phyloP scores from a whole-genome alignment of 1,140 invertebrate species.

The Caenorhabditis tropicalis region DNA sequence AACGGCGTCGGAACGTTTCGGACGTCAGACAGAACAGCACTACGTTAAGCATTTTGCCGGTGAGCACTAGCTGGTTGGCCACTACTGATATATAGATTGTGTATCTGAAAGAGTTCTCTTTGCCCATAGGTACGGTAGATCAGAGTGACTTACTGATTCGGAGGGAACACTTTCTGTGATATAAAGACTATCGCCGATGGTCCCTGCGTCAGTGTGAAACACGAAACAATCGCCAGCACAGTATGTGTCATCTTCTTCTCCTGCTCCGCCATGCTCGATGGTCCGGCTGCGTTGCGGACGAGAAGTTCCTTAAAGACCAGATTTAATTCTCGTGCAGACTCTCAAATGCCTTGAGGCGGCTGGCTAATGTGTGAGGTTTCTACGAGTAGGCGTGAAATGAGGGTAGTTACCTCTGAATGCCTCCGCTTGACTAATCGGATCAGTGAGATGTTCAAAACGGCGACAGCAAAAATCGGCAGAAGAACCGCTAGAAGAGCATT shows the following conservation, averaged over 20 bases:
- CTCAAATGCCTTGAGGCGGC: not conserved
- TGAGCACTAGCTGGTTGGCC: slow-evolving; percentile 49
- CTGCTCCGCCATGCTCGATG: slow-evolving; percentile 45
- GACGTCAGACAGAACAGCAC: slow-evolving; percentile 55
- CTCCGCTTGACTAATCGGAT: slow-evolving; percentile 49
- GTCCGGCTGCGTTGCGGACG: slow-evolving; percentile 19
- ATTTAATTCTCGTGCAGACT: not conserved
- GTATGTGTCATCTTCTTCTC: slow-evolving; percentile 53
- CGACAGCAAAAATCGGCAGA: slow-evolving; percentile 46
- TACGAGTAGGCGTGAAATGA: too few species aligned
- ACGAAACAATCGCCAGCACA: slow-evolving; percentile 50
- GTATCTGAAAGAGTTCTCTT: slow-evolving; percentile 28
- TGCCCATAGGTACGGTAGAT: not conserved
- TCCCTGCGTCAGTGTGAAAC: slow-evolving; percentile 55
- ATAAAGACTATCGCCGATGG: slow-evolving; percentile 46
- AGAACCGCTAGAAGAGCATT: slow-evolving; percentile 46
- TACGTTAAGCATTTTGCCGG: slow-evolving; percentile 55
- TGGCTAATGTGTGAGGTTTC: not conserved
- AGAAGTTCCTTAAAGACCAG: slow-evolving; percentile 42
- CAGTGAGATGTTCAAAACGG: slow-evolving; percentile 48
- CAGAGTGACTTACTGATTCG: not conserved
- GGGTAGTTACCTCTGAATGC: slow-evolving; percentile 40
- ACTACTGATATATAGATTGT: slow-evolving; percentile 33
- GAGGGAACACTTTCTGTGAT: slow-evolving; percentile 3
- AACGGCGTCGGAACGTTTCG: slow-evolving; percentile 41